A percentile compares a stretch with the other conserved stretches of the same genome.
These are phyloP conservation scores for Acanthosepion lycidas DNA, from an alignment of 2,888 invertebrate genomes.

Conservation along the genomic window DNA sequence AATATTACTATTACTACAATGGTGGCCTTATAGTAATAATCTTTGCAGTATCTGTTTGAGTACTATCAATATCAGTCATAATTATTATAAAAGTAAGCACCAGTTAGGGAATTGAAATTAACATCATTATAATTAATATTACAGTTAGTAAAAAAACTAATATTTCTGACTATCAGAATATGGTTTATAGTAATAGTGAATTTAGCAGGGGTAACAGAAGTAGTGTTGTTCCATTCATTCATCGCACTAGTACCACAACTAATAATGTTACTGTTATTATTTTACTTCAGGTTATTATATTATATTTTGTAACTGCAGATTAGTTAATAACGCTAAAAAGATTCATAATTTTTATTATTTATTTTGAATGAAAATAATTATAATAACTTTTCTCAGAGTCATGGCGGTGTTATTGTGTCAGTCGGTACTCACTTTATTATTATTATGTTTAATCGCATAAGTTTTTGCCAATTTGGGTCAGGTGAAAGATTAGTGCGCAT, in stretches of 20 bases:
- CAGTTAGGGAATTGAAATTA: background rate
- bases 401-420: background rate
- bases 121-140: background rate
- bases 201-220: background rate
- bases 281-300: background rate
- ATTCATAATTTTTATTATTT: too few species aligned
- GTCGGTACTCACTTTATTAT: background rate
- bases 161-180: background rate
- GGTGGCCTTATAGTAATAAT: background rate
- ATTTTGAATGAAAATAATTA: too few species aligned
- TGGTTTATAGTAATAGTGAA: background rate
- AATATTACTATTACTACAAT: slow-evolving; percentile 23
- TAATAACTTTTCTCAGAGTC: too few species aligned
- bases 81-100: background rate
- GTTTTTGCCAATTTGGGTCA: background rate
- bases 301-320: background rate
- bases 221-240: background rate
- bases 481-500: background rate
- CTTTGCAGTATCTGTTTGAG: background rate
- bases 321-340: background rate
- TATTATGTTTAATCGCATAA: background rate
- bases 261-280: background rate
- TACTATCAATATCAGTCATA: background rate
- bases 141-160: background rate
- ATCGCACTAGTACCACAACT: background rate